phyloP scores from a whole-genome alignment of 2,888 invertebrate species.

The Cryptosula pallasiana region DNA sequence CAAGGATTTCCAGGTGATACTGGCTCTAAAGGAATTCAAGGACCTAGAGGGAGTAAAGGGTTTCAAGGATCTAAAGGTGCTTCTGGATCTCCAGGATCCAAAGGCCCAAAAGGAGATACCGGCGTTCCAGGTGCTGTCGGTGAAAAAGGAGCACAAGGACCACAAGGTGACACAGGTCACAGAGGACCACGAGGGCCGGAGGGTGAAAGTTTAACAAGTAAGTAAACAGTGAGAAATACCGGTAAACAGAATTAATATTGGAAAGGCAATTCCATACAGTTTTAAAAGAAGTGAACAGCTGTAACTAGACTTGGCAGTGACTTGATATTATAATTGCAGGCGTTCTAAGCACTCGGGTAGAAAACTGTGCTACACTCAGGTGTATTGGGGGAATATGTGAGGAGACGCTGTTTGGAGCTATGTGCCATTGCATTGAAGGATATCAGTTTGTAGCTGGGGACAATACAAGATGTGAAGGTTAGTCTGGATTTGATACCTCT shows the following conservation, averaged over 20 bases:
- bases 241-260: too few species aligned
- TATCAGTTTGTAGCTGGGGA: neutral
- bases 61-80: neutral
- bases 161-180: neutral
- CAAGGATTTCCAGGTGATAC: neutral
- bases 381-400: neutral
- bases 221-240: neutral
- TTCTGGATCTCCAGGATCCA: neutral
- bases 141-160: neutral
- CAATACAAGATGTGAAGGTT: neutral
- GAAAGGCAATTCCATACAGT: too few species aligned
- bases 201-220: constrained; percentile 4
- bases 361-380: neutral
- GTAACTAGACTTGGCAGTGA: too few species aligned
- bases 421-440: neutral
- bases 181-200: neutral
- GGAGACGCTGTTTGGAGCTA: neutral
- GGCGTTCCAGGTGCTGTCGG: neutral
- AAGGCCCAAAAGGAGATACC: neutral
- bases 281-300: too few species aligned
- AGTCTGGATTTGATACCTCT: too few species aligned
- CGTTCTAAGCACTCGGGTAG: neutral
- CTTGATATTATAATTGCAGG: neutral
- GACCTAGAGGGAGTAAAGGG: neutral
- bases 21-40: neutral